Conservation (phyloP, 2,888 invertebrate genomes). For the Cheilosia urbana region DNA sequence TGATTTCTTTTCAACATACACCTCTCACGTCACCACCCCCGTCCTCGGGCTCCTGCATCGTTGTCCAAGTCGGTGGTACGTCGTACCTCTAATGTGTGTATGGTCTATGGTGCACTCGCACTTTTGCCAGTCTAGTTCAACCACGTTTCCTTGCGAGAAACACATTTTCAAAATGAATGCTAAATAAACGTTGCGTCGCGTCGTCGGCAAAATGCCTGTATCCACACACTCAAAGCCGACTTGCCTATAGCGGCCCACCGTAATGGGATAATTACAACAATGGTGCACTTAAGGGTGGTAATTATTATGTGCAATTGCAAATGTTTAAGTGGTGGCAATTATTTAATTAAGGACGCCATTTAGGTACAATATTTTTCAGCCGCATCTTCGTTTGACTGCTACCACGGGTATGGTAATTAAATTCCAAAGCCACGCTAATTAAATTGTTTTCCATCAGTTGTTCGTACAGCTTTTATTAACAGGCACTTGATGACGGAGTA, state of each 20-base stretch:
- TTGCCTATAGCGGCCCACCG: conserved; percentile 3
- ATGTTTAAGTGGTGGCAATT: conserved; percentile 51
- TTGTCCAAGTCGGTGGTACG: background rate
- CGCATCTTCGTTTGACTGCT: conserved; percentile 27
- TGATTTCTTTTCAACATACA: background rate
- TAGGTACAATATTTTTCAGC: conserved; percentile 37
- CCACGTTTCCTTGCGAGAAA: conserved; percentile 15
- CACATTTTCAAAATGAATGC: conserved; percentile 16
- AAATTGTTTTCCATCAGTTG: conserved; percentile 31
- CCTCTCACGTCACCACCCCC: too few species aligned
- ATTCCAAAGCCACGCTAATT: conserved; percentile 43
- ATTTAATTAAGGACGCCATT: conserved; percentile 51
- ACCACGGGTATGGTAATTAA: conserved; percentile 30
- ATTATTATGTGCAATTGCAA: conserved; percentile 54
- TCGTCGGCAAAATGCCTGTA: background rate
- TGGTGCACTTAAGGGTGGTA: conserved; percentile 49
- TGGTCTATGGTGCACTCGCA: background rate
- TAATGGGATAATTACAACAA: conserved; percentile 60
- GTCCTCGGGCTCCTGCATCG: background rate
- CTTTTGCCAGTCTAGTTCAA: background rate
- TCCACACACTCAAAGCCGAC: conserved; percentile 3
- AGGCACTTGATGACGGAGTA: background rate
- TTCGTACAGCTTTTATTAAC: background rate
- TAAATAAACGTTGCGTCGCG: conserved; percentile 8
- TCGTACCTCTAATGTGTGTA: background rate